A percentile compares a stretch with the other conserved stretches of the same genome.
These are phyloP conservation scores for Anguilla japonica DNA, from an alignment of 2,113 vertebrate genomes.

Conservation along the genomic window DNA sequence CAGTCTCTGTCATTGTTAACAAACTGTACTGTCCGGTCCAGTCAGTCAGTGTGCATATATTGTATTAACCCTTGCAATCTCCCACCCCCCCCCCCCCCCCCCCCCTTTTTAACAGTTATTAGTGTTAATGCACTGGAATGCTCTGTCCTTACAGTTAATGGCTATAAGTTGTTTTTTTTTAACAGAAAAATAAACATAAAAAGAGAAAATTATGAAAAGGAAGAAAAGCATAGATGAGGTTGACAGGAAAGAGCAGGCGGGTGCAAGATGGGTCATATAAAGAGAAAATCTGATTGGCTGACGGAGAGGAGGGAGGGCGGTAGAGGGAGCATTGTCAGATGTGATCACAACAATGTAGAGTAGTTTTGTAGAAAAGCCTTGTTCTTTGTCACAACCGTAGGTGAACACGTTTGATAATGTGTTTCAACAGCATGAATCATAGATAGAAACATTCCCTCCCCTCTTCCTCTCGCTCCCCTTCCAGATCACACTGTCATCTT, in stretches of 20 bases:
- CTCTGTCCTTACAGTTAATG: constrained; percentile 21
- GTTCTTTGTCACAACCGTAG: constrained; percentile 59
- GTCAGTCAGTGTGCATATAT: not conserved
- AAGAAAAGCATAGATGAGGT: not conserved
- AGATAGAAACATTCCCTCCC: constrained; percentile 41
- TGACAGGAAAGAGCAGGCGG: constrained; percentile 42
- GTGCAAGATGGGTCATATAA: constrained; percentile 9
- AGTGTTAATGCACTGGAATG: constrained; percentile 34
- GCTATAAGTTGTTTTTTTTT: constrained; percentile 22
- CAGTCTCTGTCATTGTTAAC: not conserved
- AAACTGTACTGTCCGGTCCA: not conserved
- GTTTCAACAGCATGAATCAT: constrained; percentile 60
- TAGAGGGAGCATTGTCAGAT: constrained; percentile 27
- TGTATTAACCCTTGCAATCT: not conserved
- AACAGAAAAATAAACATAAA: constrained; percentile 9
- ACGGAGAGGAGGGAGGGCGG: constrained; percentile 27
- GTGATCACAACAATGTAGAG: constrained; percentile 26
- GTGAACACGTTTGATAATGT: constrained; percentile 66
- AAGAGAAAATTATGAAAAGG: constrained; percentile 9
- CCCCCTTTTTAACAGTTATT: not conserved
- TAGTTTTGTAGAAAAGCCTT: constrained; percentile 53
- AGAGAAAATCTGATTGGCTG: constrained; percentile 47
- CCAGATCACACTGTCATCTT: constrained; percentile 55
- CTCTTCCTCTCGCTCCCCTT: constrained; percentile 8
- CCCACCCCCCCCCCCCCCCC: not conserved